These are phyloP conservation scores for Albula glossodonta DNA, from an alignment of 2,113 vertebrate genomes.

Conservation along the genomic window DNA sequence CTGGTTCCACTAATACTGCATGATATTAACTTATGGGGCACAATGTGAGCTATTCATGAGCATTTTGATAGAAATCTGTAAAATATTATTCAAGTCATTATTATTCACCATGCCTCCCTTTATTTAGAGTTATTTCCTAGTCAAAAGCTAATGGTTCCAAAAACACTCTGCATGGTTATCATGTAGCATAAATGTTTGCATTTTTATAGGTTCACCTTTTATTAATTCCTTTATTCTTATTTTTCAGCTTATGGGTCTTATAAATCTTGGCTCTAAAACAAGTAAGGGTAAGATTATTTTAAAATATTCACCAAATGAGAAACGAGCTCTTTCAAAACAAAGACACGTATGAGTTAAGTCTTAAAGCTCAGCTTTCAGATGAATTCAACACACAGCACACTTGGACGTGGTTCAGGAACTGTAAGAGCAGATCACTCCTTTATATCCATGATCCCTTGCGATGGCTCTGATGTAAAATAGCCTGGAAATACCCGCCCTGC, in stretches of 20 bases:
- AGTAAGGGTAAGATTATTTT: neutral
- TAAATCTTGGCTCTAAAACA: neutral
- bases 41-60: neutral
- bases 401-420: neutral
- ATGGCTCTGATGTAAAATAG: neutral
- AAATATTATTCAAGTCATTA: neutral
- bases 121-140: neutral
- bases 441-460: slow-evolving; percentile 4
- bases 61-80: neutral
- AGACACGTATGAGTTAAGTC: neutral
- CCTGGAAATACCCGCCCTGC: neutral
- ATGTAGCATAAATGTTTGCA: neutral
- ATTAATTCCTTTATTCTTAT: neutral
- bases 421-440: neutral
- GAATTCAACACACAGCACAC: neutral
- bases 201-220: neutral
- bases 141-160: neutral
- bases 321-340: neutral
- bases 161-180: neutral
- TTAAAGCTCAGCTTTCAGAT: neutral
- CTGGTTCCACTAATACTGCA: neutral
- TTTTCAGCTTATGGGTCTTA: neutral
- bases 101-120: neutral
- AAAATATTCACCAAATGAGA: neutral
- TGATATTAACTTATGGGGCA: neutral